Conservation (phyloP, 35 echinoderm and acorn worm genomes). For the Apostichopus californicus region DNA sequence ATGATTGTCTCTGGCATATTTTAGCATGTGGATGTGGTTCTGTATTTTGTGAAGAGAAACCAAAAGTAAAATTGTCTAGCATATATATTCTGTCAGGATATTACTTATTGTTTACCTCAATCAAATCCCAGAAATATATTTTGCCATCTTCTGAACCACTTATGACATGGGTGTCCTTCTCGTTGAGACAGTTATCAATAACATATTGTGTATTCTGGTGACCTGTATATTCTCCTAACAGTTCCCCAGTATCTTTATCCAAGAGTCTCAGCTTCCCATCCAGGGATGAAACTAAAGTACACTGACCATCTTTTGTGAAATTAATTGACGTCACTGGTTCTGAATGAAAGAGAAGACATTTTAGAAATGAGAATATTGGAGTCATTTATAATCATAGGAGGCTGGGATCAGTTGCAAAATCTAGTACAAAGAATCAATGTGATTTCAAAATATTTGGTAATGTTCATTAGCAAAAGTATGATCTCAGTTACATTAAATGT, state of each 20-base stretch:
- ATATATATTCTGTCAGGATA: too few species aligned
- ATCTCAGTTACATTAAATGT: too few species aligned
- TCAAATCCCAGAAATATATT: conserved; percentile 98
- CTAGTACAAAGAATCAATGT: too few species aligned
- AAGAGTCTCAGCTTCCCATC: conserved; percentile 79
- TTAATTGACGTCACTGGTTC: conserved; percentile 88
- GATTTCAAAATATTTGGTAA: too few species aligned
- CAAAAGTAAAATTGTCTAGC: too few species aligned
- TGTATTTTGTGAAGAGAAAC: too few species aligned
- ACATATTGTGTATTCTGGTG: conserved; percentile 87
- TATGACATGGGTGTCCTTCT: conserved; percentile 92
- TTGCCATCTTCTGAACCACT: conserved; percentile 95
- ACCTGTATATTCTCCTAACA: conserved; percentile 90
- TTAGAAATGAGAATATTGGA: background rate
- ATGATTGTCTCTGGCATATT: too few species aligned
- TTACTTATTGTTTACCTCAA: conserved; percentile 65
- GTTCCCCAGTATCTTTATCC: conserved; percentile 93
- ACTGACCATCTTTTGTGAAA: conserved; percentile 99
- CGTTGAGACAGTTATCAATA: conserved; percentile 92
- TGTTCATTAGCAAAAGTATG: too few species aligned
- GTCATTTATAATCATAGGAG: too few species aligned
- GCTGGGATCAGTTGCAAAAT: too few species aligned
- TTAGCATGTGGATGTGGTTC: too few species aligned
- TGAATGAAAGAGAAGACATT: conserved; percentile 21
- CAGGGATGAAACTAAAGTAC: conserved; percentile 82